Evolutionary conservation across 2,113 vertebrate genomes (phyloP).

Genomic region (Corythaeola cristata): DNA sequence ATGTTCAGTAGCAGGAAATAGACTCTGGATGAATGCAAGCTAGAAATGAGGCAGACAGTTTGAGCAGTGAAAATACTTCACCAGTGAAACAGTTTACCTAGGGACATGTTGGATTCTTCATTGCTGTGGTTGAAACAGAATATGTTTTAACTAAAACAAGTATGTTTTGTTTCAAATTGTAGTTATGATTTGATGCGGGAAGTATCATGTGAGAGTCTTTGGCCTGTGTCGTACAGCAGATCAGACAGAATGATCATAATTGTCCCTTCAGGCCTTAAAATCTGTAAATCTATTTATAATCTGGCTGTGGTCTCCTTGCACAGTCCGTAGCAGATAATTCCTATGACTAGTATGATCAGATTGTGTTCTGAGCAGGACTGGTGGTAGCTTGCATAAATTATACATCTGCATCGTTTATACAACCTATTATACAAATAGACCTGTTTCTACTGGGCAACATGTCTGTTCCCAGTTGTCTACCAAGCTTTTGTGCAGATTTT

Average conservation of each 20-base stretch:
- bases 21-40: not conserved
- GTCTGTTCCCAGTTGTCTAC: slow-evolving; percentile 36
- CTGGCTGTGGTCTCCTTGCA: not conserved
- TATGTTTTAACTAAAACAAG: not conserved
- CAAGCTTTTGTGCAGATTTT: not conserved
- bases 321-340: not conserved
- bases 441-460: not conserved
- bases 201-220: not conserved
- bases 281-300: not conserved
- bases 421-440: not conserved
- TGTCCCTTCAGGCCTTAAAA: not conserved
- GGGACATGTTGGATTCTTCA: not conserved
- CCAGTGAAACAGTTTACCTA: not conserved
- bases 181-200: not conserved
- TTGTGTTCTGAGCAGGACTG: not conserved
- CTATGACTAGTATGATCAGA: not conserved
- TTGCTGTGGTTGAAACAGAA: not conserved
- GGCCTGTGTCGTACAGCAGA: not conserved
- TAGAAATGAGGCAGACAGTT: not conserved
- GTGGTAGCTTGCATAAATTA: not conserved
- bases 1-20: not conserved
- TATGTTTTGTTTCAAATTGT: not conserved
- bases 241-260: not conserved
- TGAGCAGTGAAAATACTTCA: not conserved
- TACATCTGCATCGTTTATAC: not conserved